These are phyloP conservation scores for Drosophila meridionalis DNA, from an alignment of 2,888 invertebrate genomes.

Conservation along the genomic window DNA sequence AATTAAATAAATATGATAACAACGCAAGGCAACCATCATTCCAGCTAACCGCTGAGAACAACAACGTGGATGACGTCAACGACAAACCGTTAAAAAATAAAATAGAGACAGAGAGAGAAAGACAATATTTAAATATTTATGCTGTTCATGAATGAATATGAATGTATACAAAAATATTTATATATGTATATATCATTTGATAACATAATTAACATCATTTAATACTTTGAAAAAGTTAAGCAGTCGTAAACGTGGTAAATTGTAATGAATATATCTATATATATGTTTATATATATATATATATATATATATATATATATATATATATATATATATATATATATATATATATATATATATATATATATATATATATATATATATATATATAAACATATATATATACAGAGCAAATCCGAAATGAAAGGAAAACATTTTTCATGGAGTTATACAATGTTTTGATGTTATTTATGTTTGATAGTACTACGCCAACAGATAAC, in stretches of 20 bases:
- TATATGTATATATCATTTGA: slow-evolving; percentile 38
- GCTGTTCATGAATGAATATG: slow-evolving; percentile 2
- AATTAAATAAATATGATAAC: slow-evolving; percentile 78
- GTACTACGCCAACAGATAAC: slow-evolving; percentile 2
- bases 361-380: not conserved
- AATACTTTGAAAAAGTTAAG: slow-evolving; percentile 14
- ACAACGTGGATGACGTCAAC: slow-evolving; percentile 20
- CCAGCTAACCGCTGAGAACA: slow-evolving; percentile 24
- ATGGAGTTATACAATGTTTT: not conserved
- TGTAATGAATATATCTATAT: not conserved
- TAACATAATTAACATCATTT: slow-evolving; percentile 66
- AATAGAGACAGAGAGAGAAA: slow-evolving; percentile 8
- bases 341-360: not conserved
- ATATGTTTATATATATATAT: not conserved
- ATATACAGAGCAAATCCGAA: not conserved
- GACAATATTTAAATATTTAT: slow-evolving; percentile 24
- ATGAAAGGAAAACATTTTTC: not conserved
- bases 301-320: not conserved
- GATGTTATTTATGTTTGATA: not conserved
- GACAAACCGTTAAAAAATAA: slow-evolving; percentile 49
- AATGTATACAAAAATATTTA: slow-evolving; percentile 4
- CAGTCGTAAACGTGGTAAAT: not conserved
- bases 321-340: not conserved
- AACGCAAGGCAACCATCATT: slow-evolving; percentile 28
- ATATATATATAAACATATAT: not conserved